These are phyloP conservation scores for Tauraco erythrolophus DNA, from an alignment of 2,113 vertebrate species.

Conservation along the genomic window DNA sequence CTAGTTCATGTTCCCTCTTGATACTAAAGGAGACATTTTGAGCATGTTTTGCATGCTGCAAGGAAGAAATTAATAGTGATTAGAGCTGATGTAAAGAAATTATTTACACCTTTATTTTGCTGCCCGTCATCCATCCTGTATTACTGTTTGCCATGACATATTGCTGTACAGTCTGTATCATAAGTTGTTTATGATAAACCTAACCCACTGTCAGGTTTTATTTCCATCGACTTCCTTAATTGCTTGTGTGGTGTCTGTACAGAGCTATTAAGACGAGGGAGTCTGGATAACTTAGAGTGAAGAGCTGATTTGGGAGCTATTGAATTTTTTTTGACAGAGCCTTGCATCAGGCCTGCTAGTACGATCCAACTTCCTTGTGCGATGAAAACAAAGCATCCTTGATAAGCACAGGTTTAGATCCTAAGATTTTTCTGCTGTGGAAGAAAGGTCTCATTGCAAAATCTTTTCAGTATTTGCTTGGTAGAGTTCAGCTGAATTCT, in stretches of 20 bases:
- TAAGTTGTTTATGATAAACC: neutral
- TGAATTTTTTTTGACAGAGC: neutral
- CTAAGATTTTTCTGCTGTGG: neutral
- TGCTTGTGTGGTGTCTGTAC: neutral
- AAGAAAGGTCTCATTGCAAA: neutral
- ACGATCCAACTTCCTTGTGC: neutral
- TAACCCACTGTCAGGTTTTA: neutral
- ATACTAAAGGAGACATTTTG: neutral
- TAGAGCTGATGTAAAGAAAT: neutral
- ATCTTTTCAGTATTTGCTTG: neutral
- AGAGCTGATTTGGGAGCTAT: neutral
- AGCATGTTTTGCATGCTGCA: neutral
- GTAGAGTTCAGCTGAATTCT: neutral
- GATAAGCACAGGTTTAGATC: neutral
- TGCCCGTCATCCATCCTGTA: neutral
- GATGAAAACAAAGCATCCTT: neutral
- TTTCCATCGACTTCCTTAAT: neutral
- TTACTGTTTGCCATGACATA: neutral
- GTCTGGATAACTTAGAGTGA: neutral
- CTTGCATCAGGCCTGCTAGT: neutral
- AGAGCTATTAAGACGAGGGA: neutral
- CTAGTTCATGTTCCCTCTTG: neutral
- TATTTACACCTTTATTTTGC: neutral
- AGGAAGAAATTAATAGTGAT: neutral
- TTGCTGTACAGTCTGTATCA: neutral